Evolutionary conservation across 2,888 invertebrate species (phyloP), one percentile per base, ranked within the genome.

Genomic region (Brachypterus glaber): DNA sequence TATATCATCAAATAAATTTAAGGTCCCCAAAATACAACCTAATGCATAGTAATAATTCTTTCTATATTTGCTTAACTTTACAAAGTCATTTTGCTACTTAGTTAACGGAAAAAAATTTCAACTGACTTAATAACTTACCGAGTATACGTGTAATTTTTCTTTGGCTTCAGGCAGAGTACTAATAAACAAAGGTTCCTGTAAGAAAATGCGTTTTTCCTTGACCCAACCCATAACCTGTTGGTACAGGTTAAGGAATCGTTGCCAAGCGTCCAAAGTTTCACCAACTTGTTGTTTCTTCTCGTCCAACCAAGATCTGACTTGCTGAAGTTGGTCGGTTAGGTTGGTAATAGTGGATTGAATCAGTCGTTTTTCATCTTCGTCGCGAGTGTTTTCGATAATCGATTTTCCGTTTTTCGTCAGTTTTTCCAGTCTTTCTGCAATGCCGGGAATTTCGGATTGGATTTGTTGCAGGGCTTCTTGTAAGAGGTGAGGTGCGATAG

Each of bases 191-290:
- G 85, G 83, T 62, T 85, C 82, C 52, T 76, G 73, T 32, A 91
- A 72, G 72, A 91, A 88, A 40, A 72, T 70, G 52, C 76, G 78
- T 64, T 89, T 89, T 54, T 88, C 88, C 46, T 79, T 76, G 25
- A 82, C 82, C 91, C 91, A 92, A 39, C 74, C 68, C 66, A 83
- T 79, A 30, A 91, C 86, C 50, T 81, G 75, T 60, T 85, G 82
- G 56, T 90, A 79, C 45, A 91, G 70, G 41, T 82, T 75, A 52
- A 88, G 74, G 74, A 92, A 92, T 41, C 86, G 73, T 48, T 87
- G 81, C 76, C 89, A 90, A 16, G 90, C 86, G 57, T 91, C 91
- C 53, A 91, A 72, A 42, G 85, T 84, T 57, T 90, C 89, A 36
- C 84, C 85, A 24, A 90, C 82, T 59, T 83, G 80, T 52, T 82